Conservation (phyloP, 2,113 vertebrate genomes). For the Bostrychus sinensis region DNA sequence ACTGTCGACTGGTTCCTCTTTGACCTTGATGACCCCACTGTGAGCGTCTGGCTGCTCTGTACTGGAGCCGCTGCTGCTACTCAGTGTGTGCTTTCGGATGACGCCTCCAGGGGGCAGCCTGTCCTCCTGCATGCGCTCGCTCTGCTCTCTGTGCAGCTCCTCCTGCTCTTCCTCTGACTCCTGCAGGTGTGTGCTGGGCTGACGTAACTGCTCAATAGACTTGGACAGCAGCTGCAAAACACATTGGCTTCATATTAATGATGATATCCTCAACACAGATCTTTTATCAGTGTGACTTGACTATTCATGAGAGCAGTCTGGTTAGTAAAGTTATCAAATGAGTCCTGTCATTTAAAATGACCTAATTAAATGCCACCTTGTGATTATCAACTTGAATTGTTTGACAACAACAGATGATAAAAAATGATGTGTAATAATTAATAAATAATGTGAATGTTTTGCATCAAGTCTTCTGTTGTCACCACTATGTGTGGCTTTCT, state of each 20-base stretch:
- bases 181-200: conserved; percentile 89
- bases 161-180: conserved; percentile 95
- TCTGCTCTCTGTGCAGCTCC: conserved; percentile 83
- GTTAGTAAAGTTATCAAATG: too few relatives aligned
- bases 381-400: too few relatives aligned
- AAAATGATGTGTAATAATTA: too few relatives aligned
- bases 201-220: conserved; percentile 96
- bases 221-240: conserved; percentile 91
- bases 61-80: conserved; percentile 78
- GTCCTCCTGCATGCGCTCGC: conserved; percentile 86
- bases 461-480: background rate
- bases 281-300: too few relatives aligned
- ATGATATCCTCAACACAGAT: conserved; percentile 14
- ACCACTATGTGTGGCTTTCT: background rate
- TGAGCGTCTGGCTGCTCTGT: conserved; percentile 80
- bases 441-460: background rate
- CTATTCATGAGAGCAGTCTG: too few relatives aligned
- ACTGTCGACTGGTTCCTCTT: conserved; percentile 92
- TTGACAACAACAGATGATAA: too few relatives aligned
- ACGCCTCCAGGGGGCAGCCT: conserved; percentile 81
- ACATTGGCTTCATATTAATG: conserved; percentile 47
- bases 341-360: too few relatives aligned
- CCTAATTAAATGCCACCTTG: too few relatives aligned
- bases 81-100: conserved; percentile 86
- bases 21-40: conserved; percentile 90